Evolutionary conservation across 1,140 invertebrate genomes (phyloP), one percentile per base, ranked within the genome.

Genomic region (Ips nitidus): DNA sequence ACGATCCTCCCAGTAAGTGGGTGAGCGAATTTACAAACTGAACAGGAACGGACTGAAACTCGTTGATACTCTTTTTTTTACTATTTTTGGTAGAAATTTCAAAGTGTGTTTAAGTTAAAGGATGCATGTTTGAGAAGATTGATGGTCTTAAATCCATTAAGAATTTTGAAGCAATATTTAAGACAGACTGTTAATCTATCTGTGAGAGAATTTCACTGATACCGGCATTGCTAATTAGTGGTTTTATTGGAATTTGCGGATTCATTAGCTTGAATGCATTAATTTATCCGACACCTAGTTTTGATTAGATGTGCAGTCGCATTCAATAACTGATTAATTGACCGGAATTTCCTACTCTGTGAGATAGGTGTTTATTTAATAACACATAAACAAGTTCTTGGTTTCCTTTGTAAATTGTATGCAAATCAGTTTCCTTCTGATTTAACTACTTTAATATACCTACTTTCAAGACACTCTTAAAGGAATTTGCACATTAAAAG

Each of bases 1-100:
- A 75, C 75, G 75, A 76, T 78, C 71, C 74, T 40, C 43, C 7
- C 57, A 22, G 42, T 67, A 67, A 58, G 65, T 67, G 65, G 65
- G 60, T 52, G 57, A n/a, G 66, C 52, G 36, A 59, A 60, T 68
- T 68, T 68, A 60, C 45, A 68, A 60, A 60, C 42, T 2, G 37
- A 7, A 52, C 66, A 68, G 66, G 58, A 41, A 1, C 22, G 66
- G 38, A 68, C 42, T 60, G 39, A 56, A 52, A 22, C 22, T 22
- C 22, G 22, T 22, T 22, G 22, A 22, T 22, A 22, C 22, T 22
- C 22, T 22, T 22, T 22, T 22, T 22, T 22, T 22, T 22, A 22
- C 22, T 22, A 22, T 22, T 22, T 22, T 22, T 22, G 22, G 22
- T 22, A 22, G 22, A 22, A 22, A 22, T 22, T 22, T 22, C 22